These are phyloP conservation scores for Andrena hattorfiana DNA, from an alignment of 2,888 invertebrate genomes.

Conservation along the genomic window DNA sequence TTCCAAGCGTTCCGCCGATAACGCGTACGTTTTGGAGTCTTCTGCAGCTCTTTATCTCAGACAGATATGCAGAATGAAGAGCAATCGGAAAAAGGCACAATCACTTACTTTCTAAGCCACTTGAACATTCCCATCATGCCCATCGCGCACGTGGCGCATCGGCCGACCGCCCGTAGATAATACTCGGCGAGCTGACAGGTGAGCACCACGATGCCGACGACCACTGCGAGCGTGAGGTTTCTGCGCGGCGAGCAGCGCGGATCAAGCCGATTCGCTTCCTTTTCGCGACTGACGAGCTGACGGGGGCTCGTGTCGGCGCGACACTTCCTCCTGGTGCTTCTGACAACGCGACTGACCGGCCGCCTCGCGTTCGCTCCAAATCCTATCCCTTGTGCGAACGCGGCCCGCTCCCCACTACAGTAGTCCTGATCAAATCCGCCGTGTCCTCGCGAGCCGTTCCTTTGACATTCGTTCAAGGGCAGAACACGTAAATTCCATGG, in stretches of 20 bases:
- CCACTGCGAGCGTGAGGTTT: slow-evolving; percentile 12
- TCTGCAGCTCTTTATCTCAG: background rate
- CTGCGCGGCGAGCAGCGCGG: slow-evolving; percentile 22
- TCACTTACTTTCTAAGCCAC: slow-evolving; percentile 80
- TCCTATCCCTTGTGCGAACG: background rate
- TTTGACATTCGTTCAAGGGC: background rate
- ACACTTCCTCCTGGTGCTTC: slow-evolving; percentile 56
- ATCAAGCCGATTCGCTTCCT: slow-evolving; percentile 40
- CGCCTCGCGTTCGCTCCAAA: slow-evolving; percentile 17
- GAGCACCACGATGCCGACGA: slow-evolving; percentile 30
- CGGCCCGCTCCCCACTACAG: slow-evolving; percentile 46
- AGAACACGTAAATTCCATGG: background rate
- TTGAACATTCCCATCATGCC: slow-evolving; percentile 80
- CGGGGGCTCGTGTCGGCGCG: slow-evolving; percentile 35
- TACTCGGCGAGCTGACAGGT: slow-evolving; percentile 31
- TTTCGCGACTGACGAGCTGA: slow-evolving; percentile 46
- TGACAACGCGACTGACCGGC: slow-evolving; percentile 39
- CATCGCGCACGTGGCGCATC: slow-evolving; percentile 73
- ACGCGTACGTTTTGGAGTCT: too few species aligned
- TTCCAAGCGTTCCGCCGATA: too few species aligned
- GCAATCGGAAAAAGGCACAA: background rate
- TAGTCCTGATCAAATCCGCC: slow-evolving; percentile 4
- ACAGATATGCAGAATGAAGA: background rate
- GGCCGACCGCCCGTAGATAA: slow-evolving; percentile 38
- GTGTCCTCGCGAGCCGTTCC: slow-evolving; percentile 16